These are phyloP conservation scores for Tamandua tetradactyla DNA, from an alignment of 2,797 vertebrate species.

Conservation along the genomic window DNA sequence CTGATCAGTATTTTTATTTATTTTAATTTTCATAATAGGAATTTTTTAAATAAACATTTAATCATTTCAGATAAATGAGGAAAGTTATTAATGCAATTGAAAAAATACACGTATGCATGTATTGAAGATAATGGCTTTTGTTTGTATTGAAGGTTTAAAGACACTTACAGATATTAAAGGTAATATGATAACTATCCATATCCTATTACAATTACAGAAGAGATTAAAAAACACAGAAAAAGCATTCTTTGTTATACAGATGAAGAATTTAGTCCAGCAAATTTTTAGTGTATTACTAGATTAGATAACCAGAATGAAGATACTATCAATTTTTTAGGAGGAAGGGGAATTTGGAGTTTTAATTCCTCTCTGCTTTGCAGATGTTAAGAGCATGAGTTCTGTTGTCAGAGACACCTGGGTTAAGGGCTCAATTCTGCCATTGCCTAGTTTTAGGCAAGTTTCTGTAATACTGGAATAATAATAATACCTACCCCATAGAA, in stretches of 20 bases:
- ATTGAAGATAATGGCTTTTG: background rate
- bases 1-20: background rate
- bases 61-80: background rate
- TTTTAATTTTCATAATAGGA: background rate
- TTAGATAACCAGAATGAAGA: background rate
- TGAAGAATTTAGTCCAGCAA: slow-evolving; percentile 4
- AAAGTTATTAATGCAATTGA: background rate
- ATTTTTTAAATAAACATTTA: background rate
- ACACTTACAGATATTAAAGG: background rate
- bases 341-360: background rate
- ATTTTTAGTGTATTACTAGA: background rate
- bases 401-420: background rate
- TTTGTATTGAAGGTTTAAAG: background rate
- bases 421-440: background rate
- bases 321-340: background rate
- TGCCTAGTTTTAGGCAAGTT: background rate
- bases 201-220: background rate
- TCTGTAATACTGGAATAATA: background rate
- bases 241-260: background rate
- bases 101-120: background rate
- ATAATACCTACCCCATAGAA: background rate
- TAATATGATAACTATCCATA: background rate
- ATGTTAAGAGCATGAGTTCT: background rate
- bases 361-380: background rate
- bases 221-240: background rate